Base-by-base conservation (phyloP, 1,140 invertebrate species). In the Pseudoatta argentina region DNA sequence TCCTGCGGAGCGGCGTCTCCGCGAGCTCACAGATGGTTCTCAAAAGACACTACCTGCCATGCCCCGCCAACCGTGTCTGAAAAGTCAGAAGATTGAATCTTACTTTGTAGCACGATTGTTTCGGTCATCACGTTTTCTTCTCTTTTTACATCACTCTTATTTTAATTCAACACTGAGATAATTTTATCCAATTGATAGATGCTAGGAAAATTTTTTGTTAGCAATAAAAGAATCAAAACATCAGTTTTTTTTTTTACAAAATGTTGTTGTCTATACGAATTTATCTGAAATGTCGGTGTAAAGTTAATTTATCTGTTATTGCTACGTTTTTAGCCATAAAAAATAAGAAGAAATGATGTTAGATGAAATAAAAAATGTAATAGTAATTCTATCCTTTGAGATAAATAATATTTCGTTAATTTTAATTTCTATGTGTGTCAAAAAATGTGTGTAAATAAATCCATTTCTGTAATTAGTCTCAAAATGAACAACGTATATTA, bases 21-120 rank as follows among this genome's bases (percentile, higher is more conserved):
- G 97, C 97, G 10, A 97, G 96, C 91, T 98, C 97, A 91, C 97
- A 98, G 79, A 98, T 97, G n/a, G 96, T 96, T 61, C 97, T 96
- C 87, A 97, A 92, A 44, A 98, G 94, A 91, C 97, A 98, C 71
- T 96, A 95, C 87, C 95, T 94, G 0, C 97, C 97, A 91, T 21
- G 21, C 97, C 95, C 81, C 96, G 93, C 88, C 94, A 95, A 39
- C 96, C 96, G 88, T 96, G 93, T 53, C 96, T 96, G 92, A 76
- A 95, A 95, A 89, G 78, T 90, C 88, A 91, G 39, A 44, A 92
- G 85, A 86, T 88, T 90, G 88, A 91, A 92, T 91, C 86, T 91
- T 91, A 75, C 86, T 93, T 91, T 87, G 75, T 44, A 82, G 48
- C n/a, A 12, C 44, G 12, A 8, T 24, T 51, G 44, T 63, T 34